These are phyloP conservation scores for Andrena chrysosceles DNA, from an alignment of 2,888 invertebrate species.

Conservation along the genomic window DNA sequence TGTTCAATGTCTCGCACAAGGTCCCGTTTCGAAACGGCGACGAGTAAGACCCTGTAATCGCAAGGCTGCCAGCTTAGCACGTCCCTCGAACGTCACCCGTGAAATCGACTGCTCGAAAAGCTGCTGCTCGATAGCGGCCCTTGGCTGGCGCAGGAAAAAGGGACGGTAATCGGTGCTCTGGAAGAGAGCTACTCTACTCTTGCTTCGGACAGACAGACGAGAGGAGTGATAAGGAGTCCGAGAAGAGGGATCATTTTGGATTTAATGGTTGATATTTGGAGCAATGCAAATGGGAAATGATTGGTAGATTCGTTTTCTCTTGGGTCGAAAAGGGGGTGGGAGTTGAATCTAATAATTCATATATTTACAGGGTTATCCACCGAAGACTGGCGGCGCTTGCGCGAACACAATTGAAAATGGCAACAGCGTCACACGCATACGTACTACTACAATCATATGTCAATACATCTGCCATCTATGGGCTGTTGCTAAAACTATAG, in stretches of 20 bases:
- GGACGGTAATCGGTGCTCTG: slow-evolving; percentile 38
- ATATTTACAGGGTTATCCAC: too few relatives aligned
- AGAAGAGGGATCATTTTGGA: neutral
- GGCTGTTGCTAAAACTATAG: too few relatives aligned
- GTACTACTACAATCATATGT: too few relatives aligned
- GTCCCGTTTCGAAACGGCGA: neutral
- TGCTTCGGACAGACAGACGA: neutral
- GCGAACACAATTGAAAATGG: too few relatives aligned
- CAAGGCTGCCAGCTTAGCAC: slow-evolving; percentile 24
- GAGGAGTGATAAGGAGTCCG: neutral
- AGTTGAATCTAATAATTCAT: too few relatives aligned
- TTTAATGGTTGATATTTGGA: slow-evolving; percentile 4
- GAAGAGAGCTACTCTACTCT: neutral
- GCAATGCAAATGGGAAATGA: slow-evolving; percentile 6
- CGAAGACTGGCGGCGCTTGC: too few relatives aligned
- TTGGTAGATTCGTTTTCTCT: slow-evolving; percentile 2
- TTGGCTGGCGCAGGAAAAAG: slow-evolving; percentile 25
- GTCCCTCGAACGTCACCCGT: slow-evolving; percentile 22
- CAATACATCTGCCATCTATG: too few relatives aligned
- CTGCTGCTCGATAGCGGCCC: slow-evolving; percentile 39
- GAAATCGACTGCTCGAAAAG: slow-evolving; percentile 53
- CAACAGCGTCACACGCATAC: too few relatives aligned
- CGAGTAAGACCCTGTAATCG: slow-evolving; percentile 23
- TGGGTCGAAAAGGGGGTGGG: too few relatives aligned
- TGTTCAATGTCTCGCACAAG: neutral